Conservation (phyloP, 2,113 vertebrate genomes). For the Tetraodon nigroviridis region DNA sequence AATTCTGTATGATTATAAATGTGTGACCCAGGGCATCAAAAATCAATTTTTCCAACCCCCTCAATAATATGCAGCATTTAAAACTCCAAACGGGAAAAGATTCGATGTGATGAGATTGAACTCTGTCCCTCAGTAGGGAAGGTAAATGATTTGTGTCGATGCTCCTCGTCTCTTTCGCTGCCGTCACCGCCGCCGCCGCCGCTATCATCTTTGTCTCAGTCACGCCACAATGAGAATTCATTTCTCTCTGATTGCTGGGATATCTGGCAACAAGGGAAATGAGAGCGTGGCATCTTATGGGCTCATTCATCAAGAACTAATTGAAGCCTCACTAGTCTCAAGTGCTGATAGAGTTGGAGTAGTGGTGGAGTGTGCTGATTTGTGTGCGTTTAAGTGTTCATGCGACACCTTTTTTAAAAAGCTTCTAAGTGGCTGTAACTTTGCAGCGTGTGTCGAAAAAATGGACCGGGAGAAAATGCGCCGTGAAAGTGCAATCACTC, state of each 20-base stretch:
- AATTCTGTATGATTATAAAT: no score
- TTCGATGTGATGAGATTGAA: slow-evolving; percentile 37
- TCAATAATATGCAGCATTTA: not conserved
- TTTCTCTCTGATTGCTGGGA: slow-evolving; percentile 87
- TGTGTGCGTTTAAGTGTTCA: slow-evolving; percentile 43
- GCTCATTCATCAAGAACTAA: slow-evolving; percentile 99
- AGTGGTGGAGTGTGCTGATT: slow-evolving; percentile 76
- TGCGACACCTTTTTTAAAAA: slow-evolving; percentile 22
- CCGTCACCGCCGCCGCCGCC: slow-evolving; percentile 3
- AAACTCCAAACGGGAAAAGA: not conserved
- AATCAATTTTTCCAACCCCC: no score
- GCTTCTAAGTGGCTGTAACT: slow-evolving; percentile 31
- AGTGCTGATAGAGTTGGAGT: slow-evolving; percentile 91
- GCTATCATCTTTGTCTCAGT: slow-evolving; percentile 57
- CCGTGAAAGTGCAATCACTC: slow-evolving; percentile 22
- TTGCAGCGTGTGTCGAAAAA: slow-evolving; percentile 11
- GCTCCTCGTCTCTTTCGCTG: not conserved
- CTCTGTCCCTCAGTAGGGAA: slow-evolving; percentile 37
- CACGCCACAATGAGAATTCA: slow-evolving; percentile 67
- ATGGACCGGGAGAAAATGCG: slow-evolving; percentile 1
- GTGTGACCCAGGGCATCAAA: no score
- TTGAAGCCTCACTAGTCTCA: slow-evolving; percentile 95
- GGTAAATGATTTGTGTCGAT: slow-evolving; percentile 51
- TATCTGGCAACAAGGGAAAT: slow-evolving; percentile 91
- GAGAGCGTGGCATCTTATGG: slow-evolving; percentile 91